Conservation (phyloP, 1,140 invertebrate species). For the Drosophila pseudoananassae region DNA sequence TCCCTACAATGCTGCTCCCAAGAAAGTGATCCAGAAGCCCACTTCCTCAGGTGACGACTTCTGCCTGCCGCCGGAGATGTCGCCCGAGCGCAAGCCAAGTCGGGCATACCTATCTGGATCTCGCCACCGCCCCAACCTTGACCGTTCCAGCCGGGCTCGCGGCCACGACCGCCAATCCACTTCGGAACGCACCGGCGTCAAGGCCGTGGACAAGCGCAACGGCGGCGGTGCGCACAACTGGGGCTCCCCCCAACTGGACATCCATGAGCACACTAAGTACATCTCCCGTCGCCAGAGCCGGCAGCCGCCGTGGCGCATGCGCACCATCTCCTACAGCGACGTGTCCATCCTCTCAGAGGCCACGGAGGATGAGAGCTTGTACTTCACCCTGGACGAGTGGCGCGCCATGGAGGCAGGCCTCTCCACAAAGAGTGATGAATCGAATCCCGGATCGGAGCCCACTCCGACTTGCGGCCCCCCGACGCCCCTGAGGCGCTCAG, state of each 20-base stretch:
- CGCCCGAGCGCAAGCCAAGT: conserved; percentile 1
- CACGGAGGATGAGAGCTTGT: conserved; percentile 86
- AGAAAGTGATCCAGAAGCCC: background rate
- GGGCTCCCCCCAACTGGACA: conserved; percentile 95
- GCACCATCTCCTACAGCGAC: conserved; percentile 50
- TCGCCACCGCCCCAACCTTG: background rate
- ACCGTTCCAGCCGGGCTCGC: background rate
- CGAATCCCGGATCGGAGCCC: background rate
- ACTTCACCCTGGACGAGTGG: conserved; percentile 94
- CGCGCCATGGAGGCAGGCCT: background rate
- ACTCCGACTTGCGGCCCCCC: no score
- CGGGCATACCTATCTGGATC: background rate
- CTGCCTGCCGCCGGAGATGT: background rate
- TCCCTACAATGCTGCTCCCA: background rate
- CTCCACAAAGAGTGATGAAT: no score
- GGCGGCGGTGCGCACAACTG: conserved; percentile 96
- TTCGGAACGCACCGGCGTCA: conserved; percentile 95
- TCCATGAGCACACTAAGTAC: conserved; percentile 85
- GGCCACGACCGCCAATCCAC: conserved; percentile 92
- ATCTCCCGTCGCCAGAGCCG: conserved; percentile 57
- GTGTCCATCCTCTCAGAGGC: background rate
- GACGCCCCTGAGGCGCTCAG: conserved; percentile 87
- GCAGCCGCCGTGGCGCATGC: background rate
- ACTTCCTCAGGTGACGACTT: background rate
- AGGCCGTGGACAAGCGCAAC: conserved; percentile 95